A percentile compares a stretch with the other conserved stretches of the same genome.
Evolutionary conservation across 2,888 invertebrate species (phyloP).

Genomic region (Physocephala rufipes): DNA sequence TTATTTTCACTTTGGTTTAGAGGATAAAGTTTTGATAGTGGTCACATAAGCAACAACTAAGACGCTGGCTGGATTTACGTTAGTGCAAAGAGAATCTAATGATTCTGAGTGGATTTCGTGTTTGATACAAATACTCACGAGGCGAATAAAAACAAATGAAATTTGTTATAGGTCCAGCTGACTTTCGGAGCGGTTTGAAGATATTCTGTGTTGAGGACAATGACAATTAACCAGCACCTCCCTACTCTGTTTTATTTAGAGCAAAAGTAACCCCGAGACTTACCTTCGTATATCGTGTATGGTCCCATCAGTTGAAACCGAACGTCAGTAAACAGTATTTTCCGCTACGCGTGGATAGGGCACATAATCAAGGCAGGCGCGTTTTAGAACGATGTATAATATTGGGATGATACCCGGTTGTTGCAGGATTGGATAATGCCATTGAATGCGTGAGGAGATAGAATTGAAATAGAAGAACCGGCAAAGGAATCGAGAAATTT

Average conservation of each 20-base stretch:
- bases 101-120: neutral
- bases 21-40: conserved; percentile 23
- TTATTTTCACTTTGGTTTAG: neutral
- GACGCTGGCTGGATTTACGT: too few species aligned
- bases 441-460: conserved; percentile 71
- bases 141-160: conserved; percentile 28
- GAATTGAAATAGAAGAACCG: conserved; percentile 11
- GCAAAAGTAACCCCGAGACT: conserved; percentile 63
- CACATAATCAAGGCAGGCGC: conserved; percentile 85
- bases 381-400: conserved; percentile 92
- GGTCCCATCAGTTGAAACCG: conserved; percentile 88
- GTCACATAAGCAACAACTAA: neutral
- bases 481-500: too few species aligned
- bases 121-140: conserved; percentile 11
- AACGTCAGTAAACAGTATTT: conserved; percentile 96
- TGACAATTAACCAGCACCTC: neutral
- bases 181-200: neutral
- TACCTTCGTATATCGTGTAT: conserved; percentile 91
- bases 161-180: conserved; percentile 25
- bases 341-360: conserved; percentile 96
- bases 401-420: conserved; percentile 80
- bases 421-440: conserved; percentile 83
- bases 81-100: too few species aligned
- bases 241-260: too few species aligned
- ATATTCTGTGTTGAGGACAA: neutral